Conservation (phyloP, 2,797 vertebrate species). For the Poeciliopsis presidionis region DNA sequence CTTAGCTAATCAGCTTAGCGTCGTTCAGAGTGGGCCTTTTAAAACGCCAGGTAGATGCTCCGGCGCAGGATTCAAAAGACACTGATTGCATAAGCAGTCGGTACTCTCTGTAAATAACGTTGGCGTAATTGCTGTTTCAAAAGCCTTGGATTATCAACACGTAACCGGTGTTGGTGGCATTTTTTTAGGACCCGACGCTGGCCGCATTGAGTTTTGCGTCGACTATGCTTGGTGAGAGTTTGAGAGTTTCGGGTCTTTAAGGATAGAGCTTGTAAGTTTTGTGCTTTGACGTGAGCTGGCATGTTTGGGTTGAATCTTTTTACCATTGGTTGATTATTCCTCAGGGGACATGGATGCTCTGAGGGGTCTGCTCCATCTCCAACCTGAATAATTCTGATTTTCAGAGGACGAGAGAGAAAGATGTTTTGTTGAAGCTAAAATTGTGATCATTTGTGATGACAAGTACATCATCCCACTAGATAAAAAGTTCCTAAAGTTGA, state of each 20-base stretch:
- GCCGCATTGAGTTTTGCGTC: neutral
- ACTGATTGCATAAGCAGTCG: conserved; percentile 35
- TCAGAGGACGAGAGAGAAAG: neutral
- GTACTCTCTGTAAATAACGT: conserved; percentile 44
- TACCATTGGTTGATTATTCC: neutral
- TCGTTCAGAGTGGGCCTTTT: conserved; percentile 45
- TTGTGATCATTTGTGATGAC: neutral
- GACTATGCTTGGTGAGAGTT: neutral
- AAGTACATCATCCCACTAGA: neutral
- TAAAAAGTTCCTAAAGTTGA: neutral
- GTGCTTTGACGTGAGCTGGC: neutral
- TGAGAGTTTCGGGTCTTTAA: neutral
- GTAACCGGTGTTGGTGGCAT: neutral
- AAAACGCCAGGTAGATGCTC: conserved; percentile 31
- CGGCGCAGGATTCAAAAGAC: conserved; percentile 18
- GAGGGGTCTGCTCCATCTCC: neutral
- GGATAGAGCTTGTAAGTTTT: neutral
- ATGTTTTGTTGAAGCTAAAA: neutral
- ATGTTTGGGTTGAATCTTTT: neutral
- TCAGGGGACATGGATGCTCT: neutral
- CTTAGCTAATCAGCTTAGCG: conserved; percentile 76
- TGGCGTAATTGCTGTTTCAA: conserved; percentile 11
- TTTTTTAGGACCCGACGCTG: neutral
- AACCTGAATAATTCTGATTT: neutral
- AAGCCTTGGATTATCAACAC: neutral